phyloP scores from a whole-genome alignment of 2,888 invertebrate species.

The Drosophila paramelanica region DNA sequence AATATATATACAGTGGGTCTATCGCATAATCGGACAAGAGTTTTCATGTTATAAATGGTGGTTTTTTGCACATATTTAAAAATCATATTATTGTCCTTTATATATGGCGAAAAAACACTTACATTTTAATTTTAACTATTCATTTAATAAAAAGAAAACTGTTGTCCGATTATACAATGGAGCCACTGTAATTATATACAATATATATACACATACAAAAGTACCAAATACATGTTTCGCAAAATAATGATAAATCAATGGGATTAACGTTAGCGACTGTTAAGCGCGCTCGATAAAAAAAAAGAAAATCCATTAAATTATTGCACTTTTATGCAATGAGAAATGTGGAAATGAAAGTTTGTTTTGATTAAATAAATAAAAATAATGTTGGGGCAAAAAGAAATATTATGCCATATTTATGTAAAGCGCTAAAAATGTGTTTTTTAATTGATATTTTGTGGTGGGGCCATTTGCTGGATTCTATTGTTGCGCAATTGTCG shows the following conservation, averaged over 20 bases:
- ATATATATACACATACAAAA: background rate
- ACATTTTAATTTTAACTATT: too few species aligned
- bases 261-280: constrained; percentile 21
- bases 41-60: too few species aligned
- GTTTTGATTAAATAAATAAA: constrained; percentile 27
- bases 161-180: too few species aligned
- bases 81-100: too few species aligned
- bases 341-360: constrained; percentile 45
- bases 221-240: background rate
- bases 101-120: too few species aligned
- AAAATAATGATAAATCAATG: constrained; percentile 18
- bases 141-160: too few species aligned
- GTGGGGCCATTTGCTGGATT: constrained; percentile 20
- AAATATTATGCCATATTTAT: too few species aligned
- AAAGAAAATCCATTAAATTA: constrained; percentile 30
- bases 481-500: constrained; percentile 20
- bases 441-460: constrained; percentile 50
- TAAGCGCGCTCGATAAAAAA: constrained; percentile 5
- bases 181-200: background rate
- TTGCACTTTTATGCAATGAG: constrained; percentile 23
- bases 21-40: too few species aligned
- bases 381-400: too few species aligned
- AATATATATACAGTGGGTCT: too few species aligned
- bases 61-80: too few species aligned
- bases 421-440: constrained; percentile 7